Evolutionary conservation across 1,140 invertebrate genomes (phyloP), one percentile per base, ranked within the genome.

Genomic region (Drosophila leontia): DNA sequence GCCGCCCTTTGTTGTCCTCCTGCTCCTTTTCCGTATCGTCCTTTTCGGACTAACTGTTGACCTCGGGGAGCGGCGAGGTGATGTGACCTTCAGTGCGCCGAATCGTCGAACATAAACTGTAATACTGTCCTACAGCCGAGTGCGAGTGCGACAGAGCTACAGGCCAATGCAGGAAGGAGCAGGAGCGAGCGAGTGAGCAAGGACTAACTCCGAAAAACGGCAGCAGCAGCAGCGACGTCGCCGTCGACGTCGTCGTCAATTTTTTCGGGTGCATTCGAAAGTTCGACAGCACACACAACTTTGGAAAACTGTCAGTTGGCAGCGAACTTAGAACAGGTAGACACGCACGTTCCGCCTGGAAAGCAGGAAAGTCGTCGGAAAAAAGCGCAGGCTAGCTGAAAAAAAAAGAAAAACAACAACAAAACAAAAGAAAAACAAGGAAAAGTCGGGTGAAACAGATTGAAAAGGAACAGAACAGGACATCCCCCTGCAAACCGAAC

Each of bases 271-370:
- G 86, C 87, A 83, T 82, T 82, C 71, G 78, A 91, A 92, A 92
- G 91, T 92, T 92, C 90, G 91, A 91, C 91, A 56, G 53, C 53
- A 56, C 35, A 56, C 53, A 56, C 19, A 92, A 92, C 83, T 92
- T 92, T 92, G 87, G 80, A 92, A 92, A 92, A 92, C 83, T 92
- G 92, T 91, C 92, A 92, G 92, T 92, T 92, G 81, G 88, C 86
- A 91, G 88, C 83, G 92, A 92, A 92, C 92, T 92, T 92, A 84
- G 92, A 88, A 92, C 92, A 92, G 92, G 92, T 92, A 92, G 92
- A 92, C 53, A 56, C 92, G 86, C 85, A 88, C 87, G 81, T 82
- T 87, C 80, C 75, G 83, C 59, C 78, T 85, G 76, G 62, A 70
- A 70, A 70, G 51, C 55, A 58, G 68, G 51, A 59, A 42, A 56